Percentiles rank a stretch among this genome's conserved stretches.
These are phyloP conservation scores for Mobula birostris DNA, from an alignment of 2,113 vertebrate species.

Conservation along the genomic window DNA sequence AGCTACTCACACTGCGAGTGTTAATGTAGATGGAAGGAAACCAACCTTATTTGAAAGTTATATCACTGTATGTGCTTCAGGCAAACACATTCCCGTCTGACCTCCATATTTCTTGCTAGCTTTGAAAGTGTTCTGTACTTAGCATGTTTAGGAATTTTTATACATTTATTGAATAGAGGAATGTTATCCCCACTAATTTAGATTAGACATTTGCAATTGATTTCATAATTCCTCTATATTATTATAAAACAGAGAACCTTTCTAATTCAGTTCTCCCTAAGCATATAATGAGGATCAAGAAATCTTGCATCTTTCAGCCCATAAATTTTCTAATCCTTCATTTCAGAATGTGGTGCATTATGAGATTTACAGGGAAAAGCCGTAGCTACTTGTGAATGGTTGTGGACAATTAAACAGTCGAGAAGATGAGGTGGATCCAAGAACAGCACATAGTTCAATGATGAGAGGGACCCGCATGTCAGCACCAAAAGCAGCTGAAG, in stretches of 20 bases:
- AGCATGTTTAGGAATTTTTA: not conserved
- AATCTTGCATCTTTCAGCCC: not conserved
- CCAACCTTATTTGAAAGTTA: not conserved
- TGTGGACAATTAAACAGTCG: too few relatives aligned
- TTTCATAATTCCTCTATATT: not conserved
- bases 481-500: too few relatives aligned
- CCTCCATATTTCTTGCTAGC: not conserved
- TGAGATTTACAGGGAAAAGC: not conserved
- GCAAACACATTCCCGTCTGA: not conserved
- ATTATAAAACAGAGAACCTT: not conserved
- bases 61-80: not conserved
- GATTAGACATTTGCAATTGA: not conserved
- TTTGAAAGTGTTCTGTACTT: not conserved
- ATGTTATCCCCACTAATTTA: not conserved
- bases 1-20: not conserved
- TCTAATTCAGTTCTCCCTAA: not conserved
- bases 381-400: too few relatives aligned
- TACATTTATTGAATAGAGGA: not conserved
- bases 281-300: not conserved
- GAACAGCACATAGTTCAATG: too few relatives aligned
- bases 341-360: not conserved
- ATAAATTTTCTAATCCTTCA: not conserved
- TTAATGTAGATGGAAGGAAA: not conserved
- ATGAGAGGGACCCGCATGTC: too few relatives aligned
- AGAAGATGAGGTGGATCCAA: too few relatives aligned